phyloP scores from a whole-genome alignment of 2,888 invertebrate species.

The Ochlodes sylvanus region DNA sequence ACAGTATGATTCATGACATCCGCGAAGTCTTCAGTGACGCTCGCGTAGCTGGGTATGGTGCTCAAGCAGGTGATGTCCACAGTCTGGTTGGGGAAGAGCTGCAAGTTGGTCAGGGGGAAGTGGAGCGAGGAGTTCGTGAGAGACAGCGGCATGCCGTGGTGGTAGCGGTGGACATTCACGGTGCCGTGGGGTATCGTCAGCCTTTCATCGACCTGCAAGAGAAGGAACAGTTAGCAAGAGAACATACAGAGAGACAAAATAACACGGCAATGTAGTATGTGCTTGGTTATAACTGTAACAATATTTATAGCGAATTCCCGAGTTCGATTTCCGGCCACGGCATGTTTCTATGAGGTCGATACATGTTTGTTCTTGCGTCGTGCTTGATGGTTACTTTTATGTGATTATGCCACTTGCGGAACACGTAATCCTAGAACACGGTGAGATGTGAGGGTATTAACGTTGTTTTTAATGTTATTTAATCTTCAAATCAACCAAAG shows the following conservation, averaged over 20 bases:
- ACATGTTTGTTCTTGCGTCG: no score
- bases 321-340: no score
- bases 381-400: no score
- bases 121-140: conserved; percentile 82
- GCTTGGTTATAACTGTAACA: no score
- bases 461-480: no score
- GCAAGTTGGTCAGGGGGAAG: conserved; percentile 88
- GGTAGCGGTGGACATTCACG: conserved; percentile 66
- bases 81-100: conserved; percentile 88
- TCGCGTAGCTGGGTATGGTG: conserved; percentile 91
- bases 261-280: no score
- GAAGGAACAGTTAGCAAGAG: background rate
- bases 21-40: conserved; percentile 88
- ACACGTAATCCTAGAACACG: no score
- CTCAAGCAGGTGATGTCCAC: conserved; percentile 90
- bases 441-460: no score
- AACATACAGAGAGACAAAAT: background rate
- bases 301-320: no score
- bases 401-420: no score
- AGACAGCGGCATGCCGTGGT: conserved; percentile 73
- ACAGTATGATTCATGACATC: conserved; percentile 90
- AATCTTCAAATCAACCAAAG: no score
- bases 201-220: conserved; percentile 71
- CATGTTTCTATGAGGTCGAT: no score
- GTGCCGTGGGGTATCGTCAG: conserved; percentile 74